Percentiles rank a stretch among this genome's conserved stretches.
Conservation (phyloP, 53 echinoderm and acorn worm genomes). For the Henricia sp. region DNA sequence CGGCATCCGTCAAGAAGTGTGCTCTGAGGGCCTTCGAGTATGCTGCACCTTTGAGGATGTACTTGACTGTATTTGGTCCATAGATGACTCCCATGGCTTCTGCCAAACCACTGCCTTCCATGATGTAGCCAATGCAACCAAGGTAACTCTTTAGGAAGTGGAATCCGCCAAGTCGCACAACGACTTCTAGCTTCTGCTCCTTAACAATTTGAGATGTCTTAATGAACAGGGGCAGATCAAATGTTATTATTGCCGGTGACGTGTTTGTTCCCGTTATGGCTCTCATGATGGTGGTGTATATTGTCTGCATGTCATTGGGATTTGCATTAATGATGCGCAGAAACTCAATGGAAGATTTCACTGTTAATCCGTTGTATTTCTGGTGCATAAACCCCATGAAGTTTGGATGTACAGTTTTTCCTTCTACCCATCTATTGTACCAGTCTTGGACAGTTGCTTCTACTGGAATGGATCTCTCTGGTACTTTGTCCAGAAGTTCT, state of each 20-base stretch:
- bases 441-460: constrained; percentile 64
- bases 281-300: constrained; percentile 69
- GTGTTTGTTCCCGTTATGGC: constrained; percentile 52
- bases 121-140: constrained; percentile 63
- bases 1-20: constrained; percentile 62
- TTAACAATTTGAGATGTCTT: constrained; percentile 64
- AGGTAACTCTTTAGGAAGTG: constrained; percentile 67
- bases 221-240: constrained; percentile 68
- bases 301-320: constrained; percentile 67
- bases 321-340: constrained; percentile 62
- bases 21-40: constrained; percentile 70
- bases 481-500: constrained; percentile 57
- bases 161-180: constrained; percentile 68
- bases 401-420: constrained; percentile 60
- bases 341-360: constrained; percentile 67
- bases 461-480: constrained; percentile 59
- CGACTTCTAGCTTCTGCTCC: constrained; percentile 62
- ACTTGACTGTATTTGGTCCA: constrained; percentile 57
- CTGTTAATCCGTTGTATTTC: constrained; percentile 51
- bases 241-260: constrained; percentile 62
- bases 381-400: constrained; percentile 68
- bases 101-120: constrained; percentile 69
- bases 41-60: constrained; percentile 70
- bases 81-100: constrained; percentile 58
- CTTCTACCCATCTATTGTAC: constrained; percentile 70